phyloP scores from a whole-genome alignment of 1,140 invertebrate genomes.

The Pectinophora gossypiella region DNA sequence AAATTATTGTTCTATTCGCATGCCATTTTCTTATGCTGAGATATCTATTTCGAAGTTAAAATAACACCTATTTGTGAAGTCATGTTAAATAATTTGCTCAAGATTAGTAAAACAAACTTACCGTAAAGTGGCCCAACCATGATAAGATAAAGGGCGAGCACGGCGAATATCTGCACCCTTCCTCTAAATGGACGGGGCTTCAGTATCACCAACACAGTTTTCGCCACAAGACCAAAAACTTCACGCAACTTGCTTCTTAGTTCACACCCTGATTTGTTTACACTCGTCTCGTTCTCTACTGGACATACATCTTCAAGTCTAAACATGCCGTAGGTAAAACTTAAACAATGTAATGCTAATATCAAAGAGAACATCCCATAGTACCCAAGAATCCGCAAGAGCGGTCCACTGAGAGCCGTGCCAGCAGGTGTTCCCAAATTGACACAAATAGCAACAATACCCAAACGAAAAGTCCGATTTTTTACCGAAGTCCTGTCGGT shows the following conservation, averaged over 20 bases:
- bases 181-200: conserved; percentile 53
- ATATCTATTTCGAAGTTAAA: too few relatives aligned
- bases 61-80: too few relatives aligned
- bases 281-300: conserved; percentile 16
- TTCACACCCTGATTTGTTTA: neutral
- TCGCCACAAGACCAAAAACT: conserved; percentile 59
- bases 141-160: conserved; percentile 66
- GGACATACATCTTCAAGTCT: conserved; percentile 53
- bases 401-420: conserved; percentile 60
- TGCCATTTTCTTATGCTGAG: too few relatives aligned
- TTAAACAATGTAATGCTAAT: conserved; percentile 38
- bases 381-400: conserved; percentile 48
- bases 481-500: conserved; percentile 76
- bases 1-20: too few relatives aligned
- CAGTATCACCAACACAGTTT: conserved; percentile 68
- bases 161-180: conserved; percentile 59
- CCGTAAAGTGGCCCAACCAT: conserved; percentile 74
- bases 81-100: too few relatives aligned
- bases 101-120: conserved; percentile 38
- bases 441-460: conserved; percentile 69
- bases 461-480: conserved; percentile 77
- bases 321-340: conserved; percentile 53
- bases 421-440: conserved; percentile 66
- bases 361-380: conserved; percentile 63
- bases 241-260: conserved; percentile 19